These are phyloP conservation scores for Trileptium ribeirensis DNA, from an alignment of 2,888 invertebrate genomes.

Conservation along the genomic window DNA sequence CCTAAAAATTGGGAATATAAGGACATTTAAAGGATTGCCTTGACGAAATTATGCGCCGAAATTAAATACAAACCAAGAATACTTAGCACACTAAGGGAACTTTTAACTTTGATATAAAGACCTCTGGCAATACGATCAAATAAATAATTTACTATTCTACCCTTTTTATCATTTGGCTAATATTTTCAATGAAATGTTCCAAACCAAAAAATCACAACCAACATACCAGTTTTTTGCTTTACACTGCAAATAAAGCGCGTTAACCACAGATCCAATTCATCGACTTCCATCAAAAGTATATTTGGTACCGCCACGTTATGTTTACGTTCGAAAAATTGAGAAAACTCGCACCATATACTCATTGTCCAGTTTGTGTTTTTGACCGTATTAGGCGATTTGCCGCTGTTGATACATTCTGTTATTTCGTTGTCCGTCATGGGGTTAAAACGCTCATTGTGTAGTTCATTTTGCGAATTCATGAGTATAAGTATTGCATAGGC, in stretches of 20 bases:
- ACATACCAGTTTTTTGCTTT: neutral
- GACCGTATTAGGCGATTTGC: neutral
- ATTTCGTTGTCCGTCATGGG: no score
- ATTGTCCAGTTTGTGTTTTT: neutral
- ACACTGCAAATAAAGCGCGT: neutral
- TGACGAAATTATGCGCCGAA: no score
- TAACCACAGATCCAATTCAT: neutral
- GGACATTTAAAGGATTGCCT: no score
- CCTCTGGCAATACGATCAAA: no score
- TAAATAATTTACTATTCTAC: no score
- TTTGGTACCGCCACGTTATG: neutral
- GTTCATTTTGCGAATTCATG: no score
- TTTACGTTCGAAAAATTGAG: neutral
- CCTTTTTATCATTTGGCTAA: no score
- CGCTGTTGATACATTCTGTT: no score
- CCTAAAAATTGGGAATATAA: neutral
- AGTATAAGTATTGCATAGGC: no score
- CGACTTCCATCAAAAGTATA: neutral
- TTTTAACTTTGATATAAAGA: neutral
- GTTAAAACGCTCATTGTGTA: no score
- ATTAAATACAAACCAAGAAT: no score
- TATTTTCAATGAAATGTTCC: neutral
- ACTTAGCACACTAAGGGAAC: neutral
- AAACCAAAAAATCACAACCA: neutral
- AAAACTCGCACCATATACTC: neutral